phyloP scores from a whole-genome alignment of 2,797 vertebrate species.

The Thalassophryne amazonica region DNA sequence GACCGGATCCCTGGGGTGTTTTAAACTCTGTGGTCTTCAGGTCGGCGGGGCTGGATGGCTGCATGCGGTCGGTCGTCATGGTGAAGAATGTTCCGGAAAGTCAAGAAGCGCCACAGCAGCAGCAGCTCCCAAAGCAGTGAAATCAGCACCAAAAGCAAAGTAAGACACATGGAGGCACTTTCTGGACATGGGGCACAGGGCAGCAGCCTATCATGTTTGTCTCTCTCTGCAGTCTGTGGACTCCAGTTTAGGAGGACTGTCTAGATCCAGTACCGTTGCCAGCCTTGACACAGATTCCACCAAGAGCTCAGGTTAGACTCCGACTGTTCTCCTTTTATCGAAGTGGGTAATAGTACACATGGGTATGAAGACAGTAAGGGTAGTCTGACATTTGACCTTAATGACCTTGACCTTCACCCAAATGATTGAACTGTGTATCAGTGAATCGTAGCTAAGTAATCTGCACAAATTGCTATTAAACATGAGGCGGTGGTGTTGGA shows the following conservation, averaged over 20 bases:
- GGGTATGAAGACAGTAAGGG: too few relatives aligned
- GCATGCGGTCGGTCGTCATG: slow-evolving; percentile 70
- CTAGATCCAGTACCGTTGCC: slow-evolving; percentile 96
- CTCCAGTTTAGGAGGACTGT: slow-evolving; percentile 95
- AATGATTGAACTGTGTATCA: too few relatives aligned
- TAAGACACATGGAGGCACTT: neutral
- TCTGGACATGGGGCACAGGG: neutral
- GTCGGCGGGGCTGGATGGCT: slow-evolving; percentile 33
- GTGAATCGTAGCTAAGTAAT: too few relatives aligned
- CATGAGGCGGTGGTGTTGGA: too few relatives aligned
- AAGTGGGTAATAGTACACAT: too few relatives aligned
- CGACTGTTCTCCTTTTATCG: neutral
- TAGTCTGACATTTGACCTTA: too few relatives aligned
- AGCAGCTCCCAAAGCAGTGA: slow-evolving; percentile 99
- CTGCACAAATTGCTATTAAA: too few relatives aligned
- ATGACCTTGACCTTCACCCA: too few relatives aligned
- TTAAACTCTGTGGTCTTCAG: slow-evolving; percentile 12
- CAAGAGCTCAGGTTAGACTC: slow-evolving; percentile 88
- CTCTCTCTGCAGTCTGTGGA: slow-evolving; percentile 87
- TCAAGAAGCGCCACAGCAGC: slow-evolving; percentile 97
- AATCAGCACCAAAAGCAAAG: slow-evolving; percentile 97
- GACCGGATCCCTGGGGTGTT: neutral
- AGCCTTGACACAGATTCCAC: slow-evolving; percentile 97
- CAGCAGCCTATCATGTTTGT: neutral
- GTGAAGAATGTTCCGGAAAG: slow-evolving; percentile 96